A percentile compares a stretch with the other conserved stretches of the same genome.
Conservation (phyloP, 1,140 invertebrate genomes). For the Paraescarpia echinospica region DNA sequence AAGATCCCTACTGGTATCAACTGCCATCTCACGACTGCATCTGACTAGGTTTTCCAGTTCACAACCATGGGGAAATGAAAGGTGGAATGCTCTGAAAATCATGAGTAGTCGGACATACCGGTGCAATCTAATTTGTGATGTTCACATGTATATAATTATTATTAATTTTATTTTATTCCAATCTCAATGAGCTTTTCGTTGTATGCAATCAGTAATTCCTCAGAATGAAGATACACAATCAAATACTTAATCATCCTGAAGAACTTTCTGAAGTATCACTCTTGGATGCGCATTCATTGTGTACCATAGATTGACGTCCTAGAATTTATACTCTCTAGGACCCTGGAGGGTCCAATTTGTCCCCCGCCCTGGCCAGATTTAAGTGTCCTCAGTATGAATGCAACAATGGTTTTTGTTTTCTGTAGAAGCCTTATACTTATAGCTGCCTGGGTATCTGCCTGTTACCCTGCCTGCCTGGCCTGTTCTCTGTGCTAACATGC, state of each 20-base stretch:
- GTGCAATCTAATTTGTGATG: not conserved
- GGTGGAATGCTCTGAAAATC: not conserved
- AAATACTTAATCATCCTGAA: not conserved
- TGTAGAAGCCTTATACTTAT: not conserved
- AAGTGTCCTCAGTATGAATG: too few relatives aligned
- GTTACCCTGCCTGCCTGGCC: not conserved
- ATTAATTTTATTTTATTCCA: not conserved
- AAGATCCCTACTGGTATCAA: too few relatives aligned
- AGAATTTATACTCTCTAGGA: not conserved
- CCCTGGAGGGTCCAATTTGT: too few relatives aligned
- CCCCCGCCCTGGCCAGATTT: too few relatives aligned
- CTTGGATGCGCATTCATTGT: not conserved
- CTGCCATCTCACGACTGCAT: too few relatives aligned
- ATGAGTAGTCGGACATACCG: not conserved
- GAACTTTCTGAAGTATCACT: not conserved
- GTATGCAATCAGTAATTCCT: not conserved
- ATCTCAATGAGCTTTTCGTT: not conserved
- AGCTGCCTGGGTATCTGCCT: not conserved
- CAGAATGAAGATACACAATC: not conserved
- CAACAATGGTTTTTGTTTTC: too few relatives aligned
- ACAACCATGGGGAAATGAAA: too few relatives aligned
- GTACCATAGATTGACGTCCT: not conserved
- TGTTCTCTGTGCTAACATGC: not conserved
- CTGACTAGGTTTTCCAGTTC: too few relatives aligned
- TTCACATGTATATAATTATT: not conserved